A percentile compares a stretch with the other conserved stretches of the same genome.
Conservation (phyloP, 2,888 invertebrate genomes). For the Aphodius sticticus region DNA sequence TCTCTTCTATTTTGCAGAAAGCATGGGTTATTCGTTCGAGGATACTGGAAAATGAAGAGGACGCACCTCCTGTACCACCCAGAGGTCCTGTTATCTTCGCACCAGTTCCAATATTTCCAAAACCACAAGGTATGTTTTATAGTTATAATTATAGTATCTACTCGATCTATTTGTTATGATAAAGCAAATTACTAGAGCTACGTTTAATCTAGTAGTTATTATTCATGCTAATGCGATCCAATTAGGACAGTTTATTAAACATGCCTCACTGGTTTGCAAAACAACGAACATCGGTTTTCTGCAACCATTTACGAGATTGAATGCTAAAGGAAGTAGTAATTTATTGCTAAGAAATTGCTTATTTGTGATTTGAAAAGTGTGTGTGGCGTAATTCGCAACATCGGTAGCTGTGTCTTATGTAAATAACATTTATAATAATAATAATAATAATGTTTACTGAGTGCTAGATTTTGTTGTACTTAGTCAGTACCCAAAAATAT, state of each 20-base stretch:
- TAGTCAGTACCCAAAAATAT: too few relatives aligned
- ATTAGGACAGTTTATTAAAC: not conserved
- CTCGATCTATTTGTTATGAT: not conserved
- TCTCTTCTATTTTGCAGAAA: not conserved
- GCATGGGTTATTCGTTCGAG: constrained; percentile 15
- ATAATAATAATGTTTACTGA: too few relatives aligned
- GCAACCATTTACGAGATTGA: not conserved
- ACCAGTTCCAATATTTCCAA: constrained; percentile 15
- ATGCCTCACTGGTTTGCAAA: not conserved
- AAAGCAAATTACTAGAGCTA: not conserved
- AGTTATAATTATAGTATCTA: too few relatives aligned
- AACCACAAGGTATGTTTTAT: not conserved
- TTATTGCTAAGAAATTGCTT: not conserved
- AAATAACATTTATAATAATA: too few relatives aligned
- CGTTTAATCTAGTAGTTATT: not conserved
- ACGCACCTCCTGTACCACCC: constrained; percentile 16
- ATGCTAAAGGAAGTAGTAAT: not conserved
- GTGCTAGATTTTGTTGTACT: too few relatives aligned
- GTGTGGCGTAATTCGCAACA: too few relatives aligned
- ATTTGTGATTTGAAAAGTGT: too few relatives aligned
- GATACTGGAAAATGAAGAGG: constrained; percentile 8
- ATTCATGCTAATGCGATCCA: not conserved
- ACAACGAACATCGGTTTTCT: not conserved
- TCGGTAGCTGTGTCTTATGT: too few relatives aligned
- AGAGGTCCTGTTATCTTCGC: constrained; percentile 13